phyloP scores from a whole-genome alignment of 1,140 invertebrate species.

The Drosophila repletoides region DNA sequence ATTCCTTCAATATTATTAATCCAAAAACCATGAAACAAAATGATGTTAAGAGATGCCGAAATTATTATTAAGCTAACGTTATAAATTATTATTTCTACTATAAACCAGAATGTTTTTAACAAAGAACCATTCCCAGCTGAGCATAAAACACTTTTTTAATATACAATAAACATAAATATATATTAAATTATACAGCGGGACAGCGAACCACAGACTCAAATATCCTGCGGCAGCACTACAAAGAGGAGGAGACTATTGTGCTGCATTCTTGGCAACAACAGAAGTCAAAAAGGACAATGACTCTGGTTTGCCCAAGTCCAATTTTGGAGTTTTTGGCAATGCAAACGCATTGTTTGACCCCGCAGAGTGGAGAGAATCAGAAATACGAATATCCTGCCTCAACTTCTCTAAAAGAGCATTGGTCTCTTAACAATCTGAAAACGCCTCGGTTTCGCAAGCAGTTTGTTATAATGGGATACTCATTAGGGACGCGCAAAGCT shows the following conservation, averaged over 20 bases:
- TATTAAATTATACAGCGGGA: background rate
- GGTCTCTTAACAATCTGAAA: no score
- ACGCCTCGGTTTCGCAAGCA: no score
- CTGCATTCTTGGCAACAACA: background rate
- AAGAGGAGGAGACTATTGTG: background rate
- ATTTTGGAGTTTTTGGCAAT: constrained; percentile 1
- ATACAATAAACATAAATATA: background rate
- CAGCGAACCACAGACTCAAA: background rate
- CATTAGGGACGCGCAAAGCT: background rate
- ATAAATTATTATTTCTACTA: no score
- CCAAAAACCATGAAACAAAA: no score
- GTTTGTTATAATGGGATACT: background rate
- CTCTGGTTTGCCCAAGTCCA: background rate
- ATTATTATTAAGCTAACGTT: no score
- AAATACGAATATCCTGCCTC: constrained; percentile 3
- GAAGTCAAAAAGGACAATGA: constrained; percentile 2
- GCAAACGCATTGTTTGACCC: constrained; percentile 11
- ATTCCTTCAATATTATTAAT: no score
- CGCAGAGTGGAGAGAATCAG: background rate
- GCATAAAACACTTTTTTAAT: no score
- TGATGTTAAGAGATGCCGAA: no score
- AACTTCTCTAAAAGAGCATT: background rate
- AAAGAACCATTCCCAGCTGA: no score
- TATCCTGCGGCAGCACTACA: background rate
- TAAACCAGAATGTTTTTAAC: no score